These are phyloP conservation scores for Montifringilla adamsi DNA, from an alignment of 2,113 vertebrate genomes.

Conservation along the genomic window DNA sequence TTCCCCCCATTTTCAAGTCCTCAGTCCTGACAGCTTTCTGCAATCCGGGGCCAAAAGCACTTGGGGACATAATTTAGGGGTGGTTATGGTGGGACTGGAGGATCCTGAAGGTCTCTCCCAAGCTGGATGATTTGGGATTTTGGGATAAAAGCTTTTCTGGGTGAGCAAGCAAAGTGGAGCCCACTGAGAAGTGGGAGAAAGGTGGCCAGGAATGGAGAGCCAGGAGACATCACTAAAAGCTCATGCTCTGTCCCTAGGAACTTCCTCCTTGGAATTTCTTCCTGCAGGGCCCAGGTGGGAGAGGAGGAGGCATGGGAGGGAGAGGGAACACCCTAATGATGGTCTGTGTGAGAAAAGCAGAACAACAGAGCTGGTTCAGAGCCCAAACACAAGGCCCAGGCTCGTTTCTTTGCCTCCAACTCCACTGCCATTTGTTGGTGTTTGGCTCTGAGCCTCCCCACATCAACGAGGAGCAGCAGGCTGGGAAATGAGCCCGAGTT, in stretches of 20 bases:
- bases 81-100: neutral
- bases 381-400: neutral
- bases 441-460: neutral
- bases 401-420: neutral
- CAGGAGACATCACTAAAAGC: neutral
- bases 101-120: neutral
- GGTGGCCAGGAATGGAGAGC: neutral
- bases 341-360: neutral
- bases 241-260: neutral
- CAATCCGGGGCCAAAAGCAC: neutral
- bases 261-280: neutral
- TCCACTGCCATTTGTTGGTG: neutral
- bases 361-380: neutral
- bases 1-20: neutral
- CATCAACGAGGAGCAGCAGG: neutral
- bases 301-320: neutral
- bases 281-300: neutral
- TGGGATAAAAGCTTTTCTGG: neutral
- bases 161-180: neutral
- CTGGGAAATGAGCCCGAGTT: neutral
- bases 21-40: neutral
- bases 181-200: neutral
- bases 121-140: neutral
- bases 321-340: rapidly evolving
- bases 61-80: neutral